Base-by-base conservation (phyloP, 2,888 invertebrate genomes). In the Cheilosia soror region DNA sequence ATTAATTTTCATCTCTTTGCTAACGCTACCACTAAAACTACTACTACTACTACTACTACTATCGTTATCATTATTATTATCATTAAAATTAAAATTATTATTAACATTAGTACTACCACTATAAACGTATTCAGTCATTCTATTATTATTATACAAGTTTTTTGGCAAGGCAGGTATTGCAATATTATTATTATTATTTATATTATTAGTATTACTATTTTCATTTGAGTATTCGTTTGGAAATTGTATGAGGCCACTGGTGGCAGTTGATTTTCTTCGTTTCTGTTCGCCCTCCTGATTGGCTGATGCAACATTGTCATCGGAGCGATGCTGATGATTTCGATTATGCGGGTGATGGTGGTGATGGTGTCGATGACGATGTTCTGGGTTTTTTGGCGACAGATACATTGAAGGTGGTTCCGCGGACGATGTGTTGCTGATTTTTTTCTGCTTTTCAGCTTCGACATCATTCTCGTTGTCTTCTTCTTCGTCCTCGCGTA, bases 161-260 rank as follows among this genome's bases (percentile, higher is more conserved):
- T 91, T 91, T 91, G 91, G 91, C 91, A 91, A 91, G 91, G 91
- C 91, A 91, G 91, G 91, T 91, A 91, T 91, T 91, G 91, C 91
- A 91, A 90, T 86, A 82, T 88, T 88, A 87, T 88, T 88, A 80
- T 87, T 90, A 37, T 33, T 40, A 66, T 66, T 77, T 58, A 37
- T 62, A 55, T 77, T 69, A 88, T 79, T 77, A 77, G 51, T 69
- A 66, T 90, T 90, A 90, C 89, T 89, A 89, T 90, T 89, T 88
- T 88, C 89, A 89, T 90, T 91, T 91, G 91, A 91, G 91, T 91
- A 91, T 91, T 91, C 91, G 87, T 90, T 87, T 88, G 87, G 89
- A 89, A 90, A 89, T 89, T 88, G 88, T 83, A 57, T 66, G 83
- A 79, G 73, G 79, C 83, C 83, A 65, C 79, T 83, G 55, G 73